phyloP scores from a whole-genome alignment of 1,140 invertebrate species.

The Laupala kohalensis region DNA sequence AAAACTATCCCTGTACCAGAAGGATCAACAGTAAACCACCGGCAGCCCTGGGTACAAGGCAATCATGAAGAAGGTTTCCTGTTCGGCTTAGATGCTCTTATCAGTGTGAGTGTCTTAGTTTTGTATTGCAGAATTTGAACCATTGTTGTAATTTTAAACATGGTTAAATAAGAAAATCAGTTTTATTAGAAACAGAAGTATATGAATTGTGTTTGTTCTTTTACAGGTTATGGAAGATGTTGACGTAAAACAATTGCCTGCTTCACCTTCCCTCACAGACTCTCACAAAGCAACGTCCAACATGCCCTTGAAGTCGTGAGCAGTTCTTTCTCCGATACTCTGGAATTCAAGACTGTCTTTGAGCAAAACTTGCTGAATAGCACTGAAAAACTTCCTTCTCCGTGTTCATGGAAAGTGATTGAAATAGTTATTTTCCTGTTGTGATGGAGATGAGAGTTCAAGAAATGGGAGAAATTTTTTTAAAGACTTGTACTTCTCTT shows the following conservation, averaged over 20 bases:
- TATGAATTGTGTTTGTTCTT: no score
- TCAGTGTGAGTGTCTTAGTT: constrained; percentile 31
- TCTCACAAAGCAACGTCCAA: not conserved
- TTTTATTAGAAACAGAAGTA: no score
- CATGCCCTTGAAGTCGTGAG: not conserved
- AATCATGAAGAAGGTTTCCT: constrained; percentile 94
- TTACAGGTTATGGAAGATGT: not conserved
- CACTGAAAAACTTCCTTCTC: no score
- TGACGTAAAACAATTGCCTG: not conserved
- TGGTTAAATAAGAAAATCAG: no score
- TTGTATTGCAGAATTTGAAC: no score
- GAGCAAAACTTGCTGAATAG: no score
- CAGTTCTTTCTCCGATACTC: not conserved
- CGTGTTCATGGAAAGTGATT: no score
- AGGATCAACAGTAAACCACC: constrained; percentile 56
- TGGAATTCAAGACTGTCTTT: not conserved
- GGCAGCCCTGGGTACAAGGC: constrained; percentile 66
- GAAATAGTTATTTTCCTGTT: no score
- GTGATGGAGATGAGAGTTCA: no score
- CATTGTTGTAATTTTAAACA: no score
- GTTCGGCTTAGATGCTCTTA: constrained; percentile 77
- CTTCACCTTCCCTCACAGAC: not conserved
- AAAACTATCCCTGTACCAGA: constrained; percentile 70
- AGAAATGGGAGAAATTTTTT: no score
- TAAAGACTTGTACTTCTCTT: no score